These are phyloP conservation scores for Perca fluviatilis DNA, from an alignment of 2,113 vertebrate species.

Conservation along the genomic window DNA sequence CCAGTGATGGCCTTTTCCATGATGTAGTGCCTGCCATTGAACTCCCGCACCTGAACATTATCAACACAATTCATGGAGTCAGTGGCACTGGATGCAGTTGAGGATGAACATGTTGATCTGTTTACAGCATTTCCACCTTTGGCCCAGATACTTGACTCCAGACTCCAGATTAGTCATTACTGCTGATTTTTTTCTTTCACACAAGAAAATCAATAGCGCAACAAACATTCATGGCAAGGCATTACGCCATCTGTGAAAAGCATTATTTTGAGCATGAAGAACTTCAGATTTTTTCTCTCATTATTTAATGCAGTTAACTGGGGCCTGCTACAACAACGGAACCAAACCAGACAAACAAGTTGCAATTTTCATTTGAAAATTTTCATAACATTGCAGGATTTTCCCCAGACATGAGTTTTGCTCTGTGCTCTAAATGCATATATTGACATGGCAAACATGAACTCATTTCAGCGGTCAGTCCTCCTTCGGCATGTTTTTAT, in stretches of 20 bases:
- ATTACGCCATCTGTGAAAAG: not conserved
- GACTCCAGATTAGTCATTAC: not conserved
- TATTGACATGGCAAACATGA: not conserved
- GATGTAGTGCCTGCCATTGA: slow-evolving; percentile 92
- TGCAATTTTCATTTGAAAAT: not conserved
- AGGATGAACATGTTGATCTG: not conserved
- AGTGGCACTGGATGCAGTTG: not conserved
- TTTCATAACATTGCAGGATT: not conserved
- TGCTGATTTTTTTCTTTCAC: not conserved
- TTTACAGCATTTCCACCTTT: slow-evolving; percentile 12
- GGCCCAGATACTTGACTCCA: not conserved
- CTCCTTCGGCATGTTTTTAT: not conserved
- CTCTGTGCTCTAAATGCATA: not conserved
- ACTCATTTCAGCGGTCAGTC: not conserved
- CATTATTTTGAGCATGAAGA: not conserved
- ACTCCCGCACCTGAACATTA: slow-evolving; percentile 89
- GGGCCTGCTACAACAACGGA: not conserved
- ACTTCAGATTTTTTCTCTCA: not conserved
- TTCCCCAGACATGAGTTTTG: not conserved
- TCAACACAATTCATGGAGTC: not conserved
- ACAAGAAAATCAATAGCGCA: not conserved
- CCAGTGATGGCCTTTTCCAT: slow-evolving; percentile 96
- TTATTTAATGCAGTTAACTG: not conserved
- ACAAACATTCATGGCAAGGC: too few relatives aligned
- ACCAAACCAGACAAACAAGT: not conserved